These are phyloP conservation scores for Beris chalybata DNA, from an alignment of 2,888 invertebrate genomes.

Conservation along the genomic window DNA sequence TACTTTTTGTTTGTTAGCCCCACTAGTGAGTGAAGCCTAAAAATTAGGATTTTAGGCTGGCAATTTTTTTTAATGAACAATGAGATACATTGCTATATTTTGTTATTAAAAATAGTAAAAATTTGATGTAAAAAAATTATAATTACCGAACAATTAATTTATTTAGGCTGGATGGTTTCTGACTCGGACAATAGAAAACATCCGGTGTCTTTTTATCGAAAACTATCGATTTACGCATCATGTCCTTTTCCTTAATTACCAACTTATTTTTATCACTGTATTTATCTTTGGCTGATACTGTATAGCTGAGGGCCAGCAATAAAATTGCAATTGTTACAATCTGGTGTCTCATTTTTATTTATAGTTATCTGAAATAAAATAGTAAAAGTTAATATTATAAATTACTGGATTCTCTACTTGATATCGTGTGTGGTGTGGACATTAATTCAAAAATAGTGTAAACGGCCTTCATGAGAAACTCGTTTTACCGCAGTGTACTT, in stretches of 20 bases:
- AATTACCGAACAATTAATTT: slow-evolving; percentile 69
- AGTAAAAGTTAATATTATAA: no score
- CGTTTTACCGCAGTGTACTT: no score
- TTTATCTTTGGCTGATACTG: slow-evolving; percentile 38
- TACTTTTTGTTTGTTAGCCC: no score
- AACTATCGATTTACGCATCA: slow-evolving; percentile 76
- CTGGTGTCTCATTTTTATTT: slow-evolving; percentile 13
- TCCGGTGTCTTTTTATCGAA: slow-evolving; percentile 78
- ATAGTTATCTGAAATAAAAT: slow-evolving; percentile 2
- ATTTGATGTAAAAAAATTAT: not conserved
- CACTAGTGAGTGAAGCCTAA: no score
- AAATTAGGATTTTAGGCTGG: no score
- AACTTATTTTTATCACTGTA: slow-evolving; percentile 32
- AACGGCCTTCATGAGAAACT: no score
- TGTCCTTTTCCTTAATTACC: slow-evolving; percentile 62
- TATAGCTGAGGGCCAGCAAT: slow-evolving; percentile 5
- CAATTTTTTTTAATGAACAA: no score
- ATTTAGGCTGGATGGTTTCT: slow-evolving; percentile 74
- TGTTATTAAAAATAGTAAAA: slow-evolving; percentile 5
- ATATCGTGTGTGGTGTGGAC: no score
- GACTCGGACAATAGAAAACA: slow-evolving; percentile 77
- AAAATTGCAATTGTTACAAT: slow-evolving; percentile 6
- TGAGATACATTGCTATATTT: not conserved
- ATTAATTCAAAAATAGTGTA: no score
- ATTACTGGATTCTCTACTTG: no score